These are phyloP conservation scores for Triops cancriformis DNA, from an alignment of 1,140 invertebrate genomes.

Conservation along the genomic window DNA sequence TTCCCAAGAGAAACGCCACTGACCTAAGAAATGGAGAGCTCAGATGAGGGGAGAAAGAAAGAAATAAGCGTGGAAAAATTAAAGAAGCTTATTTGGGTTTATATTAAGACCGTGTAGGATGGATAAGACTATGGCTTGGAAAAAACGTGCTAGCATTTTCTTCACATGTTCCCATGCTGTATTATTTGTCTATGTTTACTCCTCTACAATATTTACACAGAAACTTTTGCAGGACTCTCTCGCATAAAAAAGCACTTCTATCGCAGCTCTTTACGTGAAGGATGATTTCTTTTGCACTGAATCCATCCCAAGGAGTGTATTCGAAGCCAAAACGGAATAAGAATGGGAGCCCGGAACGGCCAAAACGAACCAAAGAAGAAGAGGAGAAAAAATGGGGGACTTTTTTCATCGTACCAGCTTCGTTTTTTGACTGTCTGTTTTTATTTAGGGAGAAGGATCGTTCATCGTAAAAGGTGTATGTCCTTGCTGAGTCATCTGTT, in stretches of 20 bases:
- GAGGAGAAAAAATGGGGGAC: neutral
- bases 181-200: neutral
- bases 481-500: conserved; percentile 24
- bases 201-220: conserved; percentile 13
- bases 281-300: conserved; percentile 1
- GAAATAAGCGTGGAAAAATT: no score
- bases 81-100: no score
- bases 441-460: conserved; percentile 11
- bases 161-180: neutral
- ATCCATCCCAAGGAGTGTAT: conserved; percentile 7
- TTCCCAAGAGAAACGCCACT: no score
- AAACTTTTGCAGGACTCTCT: neutral
- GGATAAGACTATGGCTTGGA: neutral
- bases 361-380: neutral
- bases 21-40: no score
- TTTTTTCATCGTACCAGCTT: neutral
- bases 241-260: conserved; percentile 10
- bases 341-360: neutral
- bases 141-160: neutral
- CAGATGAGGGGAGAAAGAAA: no score
- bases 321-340: neutral
- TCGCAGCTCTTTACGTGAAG: conserved; percentile 8
- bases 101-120: no score
- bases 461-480: conserved; percentile 22
- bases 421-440: neutral